Evolutionary conservation across 1,140 invertebrate genomes (phyloP), one percentile per base, ranked within the genome.

Genomic region (Leptinotarsa lineolata): DNA sequence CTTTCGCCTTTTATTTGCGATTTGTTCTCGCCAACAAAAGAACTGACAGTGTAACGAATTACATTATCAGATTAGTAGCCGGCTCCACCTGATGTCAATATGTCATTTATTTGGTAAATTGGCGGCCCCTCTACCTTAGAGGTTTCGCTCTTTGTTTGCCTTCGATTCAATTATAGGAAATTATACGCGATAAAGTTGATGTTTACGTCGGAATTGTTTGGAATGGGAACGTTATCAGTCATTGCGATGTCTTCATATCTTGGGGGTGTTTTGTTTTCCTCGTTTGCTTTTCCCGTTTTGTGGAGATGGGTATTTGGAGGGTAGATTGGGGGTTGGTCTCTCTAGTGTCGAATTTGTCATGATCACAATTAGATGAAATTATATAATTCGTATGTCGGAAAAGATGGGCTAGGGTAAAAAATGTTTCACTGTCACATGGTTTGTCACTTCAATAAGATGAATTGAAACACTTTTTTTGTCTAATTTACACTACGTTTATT

Each of bases 11-110:
- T 79, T 78, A 79, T 80, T 78, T 72, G 58, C 70, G 68, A 77
- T 74, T 78, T 78, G 72, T 76, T 69, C 69, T 63, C 70, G 59
- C 63, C 39, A 70, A 80, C 76, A 80, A 80, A 78, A 76, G 74
- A 67, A 72, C 74, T 79, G 78, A 77, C 79, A 80, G 75, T 74
- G 72, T 80, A 74, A 80, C 78, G 78, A 79, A 80, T 80, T 75
- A 78, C 78, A 79, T 80, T 80, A 80, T 74, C 75, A 79, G 79
- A 80, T 80, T 80, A 80, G 79, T 78, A 76, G 66, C 67, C 70
- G 71, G 72, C 74, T 77, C 74, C 78, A 79, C 78, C 76, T 76
- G 74, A 76, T 73, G 69, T 76, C 74, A 73, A 74, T 74, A 73
- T 76, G 72, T 78, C 74, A 70, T 60, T 69, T 59, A 68, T 54